A percentile compares a stretch with the other conserved stretches of the same genome.
Conservation (phyloP, 2,797 vertebrate species). For the Sylvilagus floridanus region DNA sequence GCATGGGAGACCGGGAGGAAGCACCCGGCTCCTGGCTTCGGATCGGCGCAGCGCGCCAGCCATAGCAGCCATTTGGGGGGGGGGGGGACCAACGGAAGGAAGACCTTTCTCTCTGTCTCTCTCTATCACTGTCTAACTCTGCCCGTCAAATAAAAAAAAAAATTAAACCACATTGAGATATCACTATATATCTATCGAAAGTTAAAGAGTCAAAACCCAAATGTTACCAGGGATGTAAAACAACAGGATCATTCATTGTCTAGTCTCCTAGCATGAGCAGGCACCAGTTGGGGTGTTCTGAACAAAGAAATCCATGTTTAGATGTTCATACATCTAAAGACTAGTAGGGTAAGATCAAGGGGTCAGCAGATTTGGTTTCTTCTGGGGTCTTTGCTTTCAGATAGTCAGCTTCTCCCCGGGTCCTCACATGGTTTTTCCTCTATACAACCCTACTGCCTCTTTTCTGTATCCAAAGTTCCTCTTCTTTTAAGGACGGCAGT, state of each 20-base stretch:
- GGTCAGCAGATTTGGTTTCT: background rate
- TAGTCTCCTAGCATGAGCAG: background rate
- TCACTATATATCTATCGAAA: background rate
- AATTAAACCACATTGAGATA: background rate
- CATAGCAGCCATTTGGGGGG: too few relatives aligned
- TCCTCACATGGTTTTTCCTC: background rate
- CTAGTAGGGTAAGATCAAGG: background rate
- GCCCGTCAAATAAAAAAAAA: too few relatives aligned
- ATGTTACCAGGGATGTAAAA: background rate
- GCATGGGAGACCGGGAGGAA: too few relatives aligned
- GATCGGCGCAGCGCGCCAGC: too few relatives aligned
- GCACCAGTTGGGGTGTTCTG: background rate
- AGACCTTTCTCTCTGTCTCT: too few relatives aligned
- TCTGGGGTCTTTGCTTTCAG: too few relatives aligned
- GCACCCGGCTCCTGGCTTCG: too few relatives aligned
- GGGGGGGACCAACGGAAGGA: too few relatives aligned
- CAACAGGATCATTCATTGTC: background rate
- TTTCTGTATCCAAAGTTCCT: background rate
- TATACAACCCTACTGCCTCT: background rate
- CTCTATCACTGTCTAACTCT: too few relatives aligned
- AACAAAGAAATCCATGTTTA: background rate
- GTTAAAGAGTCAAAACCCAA: slow-evolving; percentile 6
- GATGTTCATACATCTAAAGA: background rate
- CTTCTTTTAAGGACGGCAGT: background rate
- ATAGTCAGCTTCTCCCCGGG: background rate